Evolutionary conservation across 2,113 vertebrate species (phyloP).

Genomic region (Turnix velox): DNA sequence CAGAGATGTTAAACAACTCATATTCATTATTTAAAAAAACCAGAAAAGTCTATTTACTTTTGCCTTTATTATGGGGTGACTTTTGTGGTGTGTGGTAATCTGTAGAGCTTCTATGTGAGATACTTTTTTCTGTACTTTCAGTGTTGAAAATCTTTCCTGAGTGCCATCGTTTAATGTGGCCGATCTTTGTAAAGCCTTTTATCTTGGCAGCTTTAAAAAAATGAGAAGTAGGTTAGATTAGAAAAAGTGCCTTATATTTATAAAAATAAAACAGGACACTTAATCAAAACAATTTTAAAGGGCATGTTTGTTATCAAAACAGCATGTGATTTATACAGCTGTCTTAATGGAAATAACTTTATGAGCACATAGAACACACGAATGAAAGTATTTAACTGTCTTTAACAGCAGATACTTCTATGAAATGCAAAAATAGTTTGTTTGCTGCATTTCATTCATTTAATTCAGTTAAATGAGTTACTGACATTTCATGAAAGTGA

Average conservation of each 20-base stretch:
- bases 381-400: not conserved
- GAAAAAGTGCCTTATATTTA: not conserved
- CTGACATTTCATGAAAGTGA: not conserved
- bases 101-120: not conserved
- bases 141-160: not conserved
- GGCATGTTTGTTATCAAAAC: constrained; percentile 20
- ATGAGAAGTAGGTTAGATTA: not conserved
- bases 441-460: not conserved
- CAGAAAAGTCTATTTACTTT: not conserved
- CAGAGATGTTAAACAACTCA: not conserved
- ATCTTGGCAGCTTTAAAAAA: not conserved
- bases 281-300: not conserved
- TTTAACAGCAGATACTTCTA: not conserved
- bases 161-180: not conserved
- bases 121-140: not conserved
- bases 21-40: not conserved
- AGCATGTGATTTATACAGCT: not conserved
- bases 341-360: not conserved
- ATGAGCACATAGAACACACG: not conserved
- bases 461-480: not conserved
- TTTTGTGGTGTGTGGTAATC: not conserved
- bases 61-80: not conserved
- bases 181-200: not conserved
- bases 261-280: not conserved
- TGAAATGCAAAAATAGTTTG: not conserved